phyloP scores from a whole-genome alignment of 2,113 vertebrate genomes.

The Stegostoma tigrinum region DNA sequence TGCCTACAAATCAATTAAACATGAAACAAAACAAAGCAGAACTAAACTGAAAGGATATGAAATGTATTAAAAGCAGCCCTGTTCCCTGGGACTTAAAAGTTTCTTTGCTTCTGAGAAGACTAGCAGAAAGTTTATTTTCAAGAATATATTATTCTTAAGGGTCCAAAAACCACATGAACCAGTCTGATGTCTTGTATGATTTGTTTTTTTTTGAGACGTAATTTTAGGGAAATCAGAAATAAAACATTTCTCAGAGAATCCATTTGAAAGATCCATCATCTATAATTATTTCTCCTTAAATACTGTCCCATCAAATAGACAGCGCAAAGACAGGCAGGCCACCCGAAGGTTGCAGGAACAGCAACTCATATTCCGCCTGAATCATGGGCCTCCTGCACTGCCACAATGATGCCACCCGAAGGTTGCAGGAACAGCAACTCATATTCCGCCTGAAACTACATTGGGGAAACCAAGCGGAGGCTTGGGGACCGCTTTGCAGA shows the following conservation, averaged over 20 bases:
- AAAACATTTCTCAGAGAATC: neutral
- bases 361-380: too few species aligned
- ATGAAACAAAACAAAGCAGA: slow-evolving; percentile 22
- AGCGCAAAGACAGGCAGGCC: too few species aligned
- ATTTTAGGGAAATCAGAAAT: neutral
- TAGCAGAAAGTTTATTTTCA: neutral
- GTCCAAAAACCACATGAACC: neutral
- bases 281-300: neutral
- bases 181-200: too few species aligned
- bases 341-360: too few species aligned
- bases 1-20: slow-evolving; percentile 13
- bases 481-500: too few species aligned
- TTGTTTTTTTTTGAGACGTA: neutral
- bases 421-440: too few species aligned
- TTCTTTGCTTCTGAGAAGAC: neutral
- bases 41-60: neutral
- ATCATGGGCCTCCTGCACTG: too few species aligned
- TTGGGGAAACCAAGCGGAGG: too few species aligned
- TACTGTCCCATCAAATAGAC: neutral
- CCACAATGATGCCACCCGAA: too few species aligned
- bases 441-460: too few species aligned
- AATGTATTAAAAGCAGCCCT: neutral
- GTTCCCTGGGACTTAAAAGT: neutral
- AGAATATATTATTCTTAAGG: neutral
- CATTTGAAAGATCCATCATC: neutral